Evolutionary conservation across 2,888 invertebrate genomes (phyloP).

Genomic region (Candidula unifasciata): DNA sequence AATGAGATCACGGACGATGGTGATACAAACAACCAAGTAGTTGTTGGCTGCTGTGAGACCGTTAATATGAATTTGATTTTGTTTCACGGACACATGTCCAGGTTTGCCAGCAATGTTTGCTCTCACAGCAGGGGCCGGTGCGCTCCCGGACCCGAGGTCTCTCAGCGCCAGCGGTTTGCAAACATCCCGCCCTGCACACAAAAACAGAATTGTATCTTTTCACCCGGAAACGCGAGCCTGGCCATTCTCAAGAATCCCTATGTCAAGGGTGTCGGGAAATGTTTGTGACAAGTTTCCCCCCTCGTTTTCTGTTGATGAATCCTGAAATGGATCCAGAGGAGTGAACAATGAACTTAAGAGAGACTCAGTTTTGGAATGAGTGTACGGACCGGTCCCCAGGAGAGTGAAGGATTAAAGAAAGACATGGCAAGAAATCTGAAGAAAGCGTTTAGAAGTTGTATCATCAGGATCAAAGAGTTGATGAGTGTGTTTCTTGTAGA

Average conservation of each 20-base stretch:
- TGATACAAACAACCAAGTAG: background rate
- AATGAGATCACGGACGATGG: too few relatives aligned
- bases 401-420: too few relatives aligned
- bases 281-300: background rate
- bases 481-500: background rate
- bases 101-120: conserved; percentile 21
- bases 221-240: background rate
- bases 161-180: conserved; percentile 39
- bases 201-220: conserved; percentile 30
- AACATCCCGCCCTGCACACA: conserved; percentile 20
- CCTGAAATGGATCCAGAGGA: background rate
- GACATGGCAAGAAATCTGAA: background rate
- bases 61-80: conserved; percentile 9
- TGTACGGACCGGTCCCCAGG: background rate
- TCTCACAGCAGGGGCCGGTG: conserved; percentile 13
- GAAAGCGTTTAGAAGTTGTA: background rate
- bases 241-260: background rate
- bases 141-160: background rate
- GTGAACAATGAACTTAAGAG: background rate
- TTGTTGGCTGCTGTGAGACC: background rate
- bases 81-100: conserved; percentile 13
- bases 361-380: background rate
- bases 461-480: background rate
- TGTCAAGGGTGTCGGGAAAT: background rate
- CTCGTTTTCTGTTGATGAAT: background rate